Percentiles rank a stretch among this genome's conserved stretches.
Conservation (phyloP, 2,888 invertebrate genomes). For the Dolichopus griseipennis region DNA sequence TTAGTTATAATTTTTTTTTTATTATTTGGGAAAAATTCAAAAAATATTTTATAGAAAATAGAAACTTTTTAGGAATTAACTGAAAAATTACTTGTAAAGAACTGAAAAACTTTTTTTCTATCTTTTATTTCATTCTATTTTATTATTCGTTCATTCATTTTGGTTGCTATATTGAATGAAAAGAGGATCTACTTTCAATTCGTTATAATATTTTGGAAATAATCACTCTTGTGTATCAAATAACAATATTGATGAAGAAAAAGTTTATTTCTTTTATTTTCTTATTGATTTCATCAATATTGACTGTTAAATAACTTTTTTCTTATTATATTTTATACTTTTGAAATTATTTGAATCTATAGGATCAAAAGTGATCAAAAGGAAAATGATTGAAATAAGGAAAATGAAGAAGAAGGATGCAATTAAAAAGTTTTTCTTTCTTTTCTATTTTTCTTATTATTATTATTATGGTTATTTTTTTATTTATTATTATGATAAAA, state of each 20-base stretch:
- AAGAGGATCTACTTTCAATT: background rate
- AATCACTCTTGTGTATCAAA: constrained; percentile 6
- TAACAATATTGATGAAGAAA: background rate
- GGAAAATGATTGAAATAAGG: background rate
- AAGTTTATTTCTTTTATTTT: background rate
- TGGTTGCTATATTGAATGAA: background rate
- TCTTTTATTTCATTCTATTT: background rate
- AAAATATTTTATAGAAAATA: background rate
- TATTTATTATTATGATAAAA: background rate
- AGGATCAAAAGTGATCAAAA: background rate
- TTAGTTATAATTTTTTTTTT: no score
- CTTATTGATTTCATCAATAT: constrained; percentile 3
- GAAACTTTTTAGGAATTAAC: no score
- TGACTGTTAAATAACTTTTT: background rate
- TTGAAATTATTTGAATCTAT: background rate
- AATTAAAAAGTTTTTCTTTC: background rate
- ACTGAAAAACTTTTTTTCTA: background rate
- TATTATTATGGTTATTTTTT: background rate
- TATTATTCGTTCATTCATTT: background rate
- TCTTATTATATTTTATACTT: background rate
- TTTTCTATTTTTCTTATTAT: background rate
- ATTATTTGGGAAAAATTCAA: background rate
- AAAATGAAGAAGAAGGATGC: background rate
- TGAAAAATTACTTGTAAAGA: background rate
- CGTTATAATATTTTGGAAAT: background rate